Evolutionary conservation across 2,113 vertebrate species (phyloP).

Genomic region (Synchiropus splendidus): DNA sequence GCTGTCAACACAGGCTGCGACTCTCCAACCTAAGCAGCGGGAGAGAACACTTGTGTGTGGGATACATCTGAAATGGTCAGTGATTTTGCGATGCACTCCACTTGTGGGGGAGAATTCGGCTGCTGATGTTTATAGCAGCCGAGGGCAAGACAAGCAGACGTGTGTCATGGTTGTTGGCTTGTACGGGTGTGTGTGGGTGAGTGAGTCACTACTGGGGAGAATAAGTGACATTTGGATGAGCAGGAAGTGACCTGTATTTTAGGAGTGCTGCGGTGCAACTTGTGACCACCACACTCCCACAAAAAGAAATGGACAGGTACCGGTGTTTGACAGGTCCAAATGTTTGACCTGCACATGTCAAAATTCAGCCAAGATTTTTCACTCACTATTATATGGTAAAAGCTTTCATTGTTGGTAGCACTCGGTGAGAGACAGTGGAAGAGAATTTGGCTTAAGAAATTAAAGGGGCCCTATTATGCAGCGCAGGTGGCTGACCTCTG

Average conservation of each 20-base stretch:
- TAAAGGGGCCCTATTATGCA: too few species aligned
- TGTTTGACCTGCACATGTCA: too few species aligned
- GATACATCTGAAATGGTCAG: constrained; percentile 37
- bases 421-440: too few species aligned
- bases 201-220: constrained; percentile 36
- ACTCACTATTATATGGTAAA: too few species aligned
- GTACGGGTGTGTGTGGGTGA: constrained; percentile 8
- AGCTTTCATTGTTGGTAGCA: too few species aligned
- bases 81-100: constrained; percentile 45
- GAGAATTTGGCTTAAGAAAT: too few species aligned
- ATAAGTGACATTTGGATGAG: constrained; percentile 44
- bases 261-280: constrained; percentile 17
- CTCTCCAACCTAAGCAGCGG: constrained; percentile 27
- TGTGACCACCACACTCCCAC: constrained; percentile 10
- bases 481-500: too few species aligned
- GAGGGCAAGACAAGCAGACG: constrained; percentile 28
- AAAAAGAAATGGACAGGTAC: neutral
- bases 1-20: constrained; percentile 32
- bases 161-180: constrained; percentile 2
- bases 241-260: constrained; percentile 43
- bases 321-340: too few species aligned
- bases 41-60: constrained; percentile 5
- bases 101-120: constrained; percentile 41
- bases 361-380: too few species aligned
- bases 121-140: constrained; percentile 44